A percentile compares a stretch with the other conserved stretches of the same genome.
Conservation (phyloP, 2,888 invertebrate species). For the Gryllus longicercus region DNA sequence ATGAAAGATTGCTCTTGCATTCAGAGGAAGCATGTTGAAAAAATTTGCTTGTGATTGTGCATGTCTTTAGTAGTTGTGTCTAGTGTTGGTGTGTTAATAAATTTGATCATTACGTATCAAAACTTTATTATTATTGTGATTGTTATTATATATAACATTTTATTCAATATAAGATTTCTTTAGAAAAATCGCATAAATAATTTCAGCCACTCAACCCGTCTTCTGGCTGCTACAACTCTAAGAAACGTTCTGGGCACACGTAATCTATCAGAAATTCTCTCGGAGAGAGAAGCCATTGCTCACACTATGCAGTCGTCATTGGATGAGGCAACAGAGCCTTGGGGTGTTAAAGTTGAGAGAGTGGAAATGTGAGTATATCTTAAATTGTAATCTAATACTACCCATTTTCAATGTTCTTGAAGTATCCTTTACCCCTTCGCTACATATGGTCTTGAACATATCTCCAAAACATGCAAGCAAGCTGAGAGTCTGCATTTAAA, state of each 20-base stretch:
- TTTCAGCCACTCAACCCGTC: conserved; percentile 71
- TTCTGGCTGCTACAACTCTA: conserved; percentile 79
- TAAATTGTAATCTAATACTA: neutral
- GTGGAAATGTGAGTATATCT: conserved; percentile 86
- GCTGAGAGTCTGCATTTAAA: too few species aligned
- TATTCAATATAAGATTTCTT: neutral
- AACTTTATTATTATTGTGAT: neutral
- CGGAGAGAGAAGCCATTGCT: conserved; percentile 88
- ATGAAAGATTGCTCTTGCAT: too few species aligned
- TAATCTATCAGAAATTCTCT: conserved; percentile 85
- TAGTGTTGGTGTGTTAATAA: neutral
- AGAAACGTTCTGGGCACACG: conserved; percentile 90
- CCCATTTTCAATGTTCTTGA: too few species aligned
- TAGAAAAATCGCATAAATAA: neutral
- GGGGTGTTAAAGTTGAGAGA: conserved; percentile 91
- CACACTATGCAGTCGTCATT: conserved; percentile 82
- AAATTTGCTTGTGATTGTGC: too few species aligned
- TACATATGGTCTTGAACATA: too few species aligned
- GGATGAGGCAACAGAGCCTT: conserved; percentile 84
- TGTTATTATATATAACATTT: neutral
- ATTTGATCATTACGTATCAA: neutral
- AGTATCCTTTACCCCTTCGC: too few species aligned
- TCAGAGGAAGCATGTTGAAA: too few species aligned
- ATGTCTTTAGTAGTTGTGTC: too few species aligned
- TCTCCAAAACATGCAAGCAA: too few species aligned